Conservation (phyloP, 2,888 invertebrate species). For the Nomada lathburiana region DNA sequence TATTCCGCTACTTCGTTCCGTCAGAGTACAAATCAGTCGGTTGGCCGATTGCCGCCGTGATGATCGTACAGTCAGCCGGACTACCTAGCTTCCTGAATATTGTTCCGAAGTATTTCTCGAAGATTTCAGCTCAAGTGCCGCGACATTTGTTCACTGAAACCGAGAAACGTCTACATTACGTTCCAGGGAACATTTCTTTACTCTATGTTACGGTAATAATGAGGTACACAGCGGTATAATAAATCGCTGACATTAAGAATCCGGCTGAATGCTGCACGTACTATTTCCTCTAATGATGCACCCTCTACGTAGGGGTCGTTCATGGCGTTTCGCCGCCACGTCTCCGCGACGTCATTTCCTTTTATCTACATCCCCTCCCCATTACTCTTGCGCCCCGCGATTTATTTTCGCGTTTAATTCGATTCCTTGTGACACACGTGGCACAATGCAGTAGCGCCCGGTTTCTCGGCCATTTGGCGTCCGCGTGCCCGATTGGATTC, state of each 20-base stretch:
- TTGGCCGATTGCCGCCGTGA: too few relatives aligned
- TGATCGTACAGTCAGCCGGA: too few relatives aligned
- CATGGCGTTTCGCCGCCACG: conserved; percentile 42
- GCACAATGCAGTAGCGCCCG: neutral
- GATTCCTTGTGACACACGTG: neutral
- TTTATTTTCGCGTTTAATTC: conserved; percentile 1
- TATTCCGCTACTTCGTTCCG: too few relatives aligned
- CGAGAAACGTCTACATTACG: neutral
- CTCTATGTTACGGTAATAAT: neutral
- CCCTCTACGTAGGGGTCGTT: conserved; percentile 58
- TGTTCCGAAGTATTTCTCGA: neutral
- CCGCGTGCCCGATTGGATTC: conserved; percentile 4
- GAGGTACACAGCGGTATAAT: conserved; percentile 6
- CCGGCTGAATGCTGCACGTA: conserved; percentile 62
- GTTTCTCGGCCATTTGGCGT: conserved; percentile 4
- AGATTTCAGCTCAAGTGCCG: neutral
- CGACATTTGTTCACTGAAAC: neutral
- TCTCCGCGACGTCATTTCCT: conserved; percentile 25
- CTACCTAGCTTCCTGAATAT: too few relatives aligned
- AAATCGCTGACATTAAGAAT: conserved; percentile 30
- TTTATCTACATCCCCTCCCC: conserved; percentile 27
- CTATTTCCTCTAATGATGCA: conserved; percentile 71
- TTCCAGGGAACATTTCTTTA: conserved; percentile 6
- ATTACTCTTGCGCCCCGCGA: neutral
- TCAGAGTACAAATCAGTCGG: too few relatives aligned